A percentile compares a stretch with the other conserved stretches of the same genome.
phyloP scores from a whole-genome alignment of 2,888 invertebrate species.

The Notodonta ziczac region DNA sequence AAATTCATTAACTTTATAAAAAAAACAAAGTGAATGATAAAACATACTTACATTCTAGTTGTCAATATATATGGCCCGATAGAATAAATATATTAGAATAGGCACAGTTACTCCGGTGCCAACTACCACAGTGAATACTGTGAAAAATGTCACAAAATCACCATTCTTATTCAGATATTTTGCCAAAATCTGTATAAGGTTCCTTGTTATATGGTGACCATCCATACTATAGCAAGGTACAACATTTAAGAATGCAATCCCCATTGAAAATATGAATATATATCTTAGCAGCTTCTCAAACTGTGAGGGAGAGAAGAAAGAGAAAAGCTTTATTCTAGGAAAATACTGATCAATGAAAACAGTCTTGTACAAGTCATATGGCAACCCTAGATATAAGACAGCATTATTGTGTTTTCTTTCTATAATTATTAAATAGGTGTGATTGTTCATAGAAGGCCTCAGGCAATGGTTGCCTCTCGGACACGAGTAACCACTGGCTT shows the following conservation, averaged over 20 bases:
- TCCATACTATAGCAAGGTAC: constrained; percentile 97
- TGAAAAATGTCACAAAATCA: constrained; percentile 75
- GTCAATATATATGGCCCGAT: constrained; percentile 65
- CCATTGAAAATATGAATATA: constrained; percentile 94
- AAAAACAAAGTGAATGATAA: constrained; percentile 1
- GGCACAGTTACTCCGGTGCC: constrained; percentile 90
- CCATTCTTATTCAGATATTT: constrained; percentile 86
- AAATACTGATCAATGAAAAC: constrained; percentile 92
- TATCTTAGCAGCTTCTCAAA: constrained; percentile 91
- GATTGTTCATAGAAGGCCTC: constrained; percentile 91
- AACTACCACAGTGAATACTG: constrained; percentile 87
- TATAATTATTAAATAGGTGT: constrained; percentile 88
- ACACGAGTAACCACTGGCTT: constrained; percentile 80
- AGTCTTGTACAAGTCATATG: constrained; percentile 89
- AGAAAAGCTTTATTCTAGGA: constrained; percentile 86
- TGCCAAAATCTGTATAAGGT: constrained; percentile 86
- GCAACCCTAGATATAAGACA: constrained; percentile 92
- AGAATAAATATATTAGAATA: constrained; percentile 82
- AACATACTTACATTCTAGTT: constrained; percentile 22
- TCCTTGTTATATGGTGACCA: constrained; percentile 94
- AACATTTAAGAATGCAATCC: constrained; percentile 95
- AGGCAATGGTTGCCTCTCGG: constrained; percentile 87
- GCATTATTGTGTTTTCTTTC: constrained; percentile 84
- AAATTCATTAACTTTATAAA: background rate
- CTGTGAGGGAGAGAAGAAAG: constrained; percentile 87